These are phyloP conservation scores for Bufotes viridis DNA, from an alignment of 2,797 vertebrate genomes.

Conservation along the genomic window DNA sequence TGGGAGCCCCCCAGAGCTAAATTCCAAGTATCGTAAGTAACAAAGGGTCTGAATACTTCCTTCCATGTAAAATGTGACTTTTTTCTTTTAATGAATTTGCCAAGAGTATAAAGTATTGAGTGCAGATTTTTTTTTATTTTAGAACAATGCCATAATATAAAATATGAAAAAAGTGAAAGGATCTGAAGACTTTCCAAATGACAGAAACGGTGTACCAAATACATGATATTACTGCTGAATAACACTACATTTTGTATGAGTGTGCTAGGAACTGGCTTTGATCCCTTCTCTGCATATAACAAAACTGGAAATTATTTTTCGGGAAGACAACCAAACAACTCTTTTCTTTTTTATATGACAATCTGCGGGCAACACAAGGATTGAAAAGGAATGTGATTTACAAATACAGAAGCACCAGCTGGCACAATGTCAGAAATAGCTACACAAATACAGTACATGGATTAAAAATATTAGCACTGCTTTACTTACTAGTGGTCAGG, in stretches of 20 bases:
- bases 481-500: background rate
- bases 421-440: slow-evolving; percentile 29
- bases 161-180: no score
- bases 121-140: no score
- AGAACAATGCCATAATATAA: no score
- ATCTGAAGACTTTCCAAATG: background rate
- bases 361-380: slow-evolving; percentile 27
- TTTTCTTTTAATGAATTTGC: no score
- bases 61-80: no score
- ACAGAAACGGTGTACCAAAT: background rate
- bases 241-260: background rate
- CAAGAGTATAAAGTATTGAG: no score
- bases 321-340: slow-evolving; percentile 32
- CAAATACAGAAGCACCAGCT: slow-evolving; percentile 49
- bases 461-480: slow-evolving; percentile 39
- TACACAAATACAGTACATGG: slow-evolving; percentile 48
- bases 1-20: no score
- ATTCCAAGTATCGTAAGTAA: no score
- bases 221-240: background rate
- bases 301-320: slow-evolving; percentile 17
- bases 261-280: background rate
- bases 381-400: slow-evolving; percentile 44
- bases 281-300: slow-evolving; percentile 18
- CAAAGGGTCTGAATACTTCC: no score
- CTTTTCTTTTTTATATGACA: slow-evolving; percentile 29